Conservation (phyloP, 1,140 invertebrate genomes). For the Patella vulgata region DNA sequence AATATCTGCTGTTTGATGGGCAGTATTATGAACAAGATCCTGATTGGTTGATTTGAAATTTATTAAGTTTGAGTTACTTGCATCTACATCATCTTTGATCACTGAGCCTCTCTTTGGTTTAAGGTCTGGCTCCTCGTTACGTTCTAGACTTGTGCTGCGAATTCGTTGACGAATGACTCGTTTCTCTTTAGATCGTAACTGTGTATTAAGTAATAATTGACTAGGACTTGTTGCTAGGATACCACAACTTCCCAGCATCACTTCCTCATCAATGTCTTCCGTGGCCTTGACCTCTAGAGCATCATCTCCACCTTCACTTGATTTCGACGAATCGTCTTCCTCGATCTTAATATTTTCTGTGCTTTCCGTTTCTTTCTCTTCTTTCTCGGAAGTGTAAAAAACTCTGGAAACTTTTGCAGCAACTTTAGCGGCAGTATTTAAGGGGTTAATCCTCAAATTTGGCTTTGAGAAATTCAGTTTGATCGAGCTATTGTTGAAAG, state of each 20-base stretch:
- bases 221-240: slow-evolving; percentile 48
- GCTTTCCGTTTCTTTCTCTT: slow-evolving; percentile 8
- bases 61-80: too few species aligned
- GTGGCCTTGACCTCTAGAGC: slow-evolving; percentile 3
- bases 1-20: too few species aligned
- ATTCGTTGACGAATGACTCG: too few species aligned
- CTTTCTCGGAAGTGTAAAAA: slow-evolving; percentile 1
- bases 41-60: too few species aligned
- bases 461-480: neutral
- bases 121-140: too few species aligned
- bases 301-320: neutral
- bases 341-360: slow-evolving; percentile 5
- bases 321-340: neutral
- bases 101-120: too few species aligned
- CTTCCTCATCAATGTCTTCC: slow-evolving; percentile 29
- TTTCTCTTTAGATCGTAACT: too few species aligned
- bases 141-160: too few species aligned
- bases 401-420: slow-evolving; percentile 3
- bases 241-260: slow-evolving; percentile 51
- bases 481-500: neutral
- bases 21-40: too few species aligned
- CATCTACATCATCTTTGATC: too few species aligned
- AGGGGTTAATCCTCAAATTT: slow-evolving; percentile 6
- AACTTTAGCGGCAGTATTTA: neutral
- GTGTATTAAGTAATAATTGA: slow-evolving; percentile 19